phyloP scores from a whole-genome alignment of 2,113 vertebrate species.

The Osmerus mordax region DNA sequence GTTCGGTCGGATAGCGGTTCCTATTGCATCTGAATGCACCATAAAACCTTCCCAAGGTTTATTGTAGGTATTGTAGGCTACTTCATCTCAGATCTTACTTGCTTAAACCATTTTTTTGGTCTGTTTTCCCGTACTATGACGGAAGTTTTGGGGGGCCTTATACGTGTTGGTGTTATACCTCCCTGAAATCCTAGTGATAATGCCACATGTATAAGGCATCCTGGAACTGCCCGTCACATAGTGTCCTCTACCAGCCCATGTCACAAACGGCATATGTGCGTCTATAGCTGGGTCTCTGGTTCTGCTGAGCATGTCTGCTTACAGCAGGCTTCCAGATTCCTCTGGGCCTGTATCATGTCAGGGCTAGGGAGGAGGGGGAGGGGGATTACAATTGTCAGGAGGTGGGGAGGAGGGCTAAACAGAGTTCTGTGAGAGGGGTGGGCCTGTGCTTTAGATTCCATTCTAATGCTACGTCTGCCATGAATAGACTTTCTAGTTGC shows the following conservation, averaged over 20 bases:
- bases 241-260: not conserved
- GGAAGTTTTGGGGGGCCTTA: too few relatives aligned
- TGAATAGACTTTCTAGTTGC: slow-evolving; percentile 72
- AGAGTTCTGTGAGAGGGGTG: slow-evolving; percentile 50
- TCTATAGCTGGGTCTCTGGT: not conserved
- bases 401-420: slow-evolving; percentile 16
- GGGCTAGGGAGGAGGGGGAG: not conserved
- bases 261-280: slow-evolving; percentile 32
- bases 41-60: too few relatives aligned
- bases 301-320: slow-evolving; percentile 19
- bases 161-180: too few relatives aligned
- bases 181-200: too few relatives aligned
- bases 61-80: too few relatives aligned
- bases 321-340: slow-evolving; percentile 44
- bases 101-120: too few relatives aligned
- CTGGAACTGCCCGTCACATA: not conserved
- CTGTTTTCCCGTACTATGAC: too few relatives aligned
- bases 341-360: slow-evolving; percentile 31
- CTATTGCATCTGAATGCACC: too few relatives aligned
- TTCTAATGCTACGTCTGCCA: slow-evolving; percentile 52
- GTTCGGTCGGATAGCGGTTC: too few relatives aligned
- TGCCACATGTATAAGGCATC: too few relatives aligned
- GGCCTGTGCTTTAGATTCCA: slow-evolving; percentile 64
- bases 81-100: too few relatives aligned
- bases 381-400: slow-evolving; percentile 14